A percentile compares a stretch with the other conserved stretches of the same genome.
These are phyloP conservation scores for Carollia perspicillata DNA, from an alignment of 2,113 vertebrate species.

Conservation along the genomic window DNA sequence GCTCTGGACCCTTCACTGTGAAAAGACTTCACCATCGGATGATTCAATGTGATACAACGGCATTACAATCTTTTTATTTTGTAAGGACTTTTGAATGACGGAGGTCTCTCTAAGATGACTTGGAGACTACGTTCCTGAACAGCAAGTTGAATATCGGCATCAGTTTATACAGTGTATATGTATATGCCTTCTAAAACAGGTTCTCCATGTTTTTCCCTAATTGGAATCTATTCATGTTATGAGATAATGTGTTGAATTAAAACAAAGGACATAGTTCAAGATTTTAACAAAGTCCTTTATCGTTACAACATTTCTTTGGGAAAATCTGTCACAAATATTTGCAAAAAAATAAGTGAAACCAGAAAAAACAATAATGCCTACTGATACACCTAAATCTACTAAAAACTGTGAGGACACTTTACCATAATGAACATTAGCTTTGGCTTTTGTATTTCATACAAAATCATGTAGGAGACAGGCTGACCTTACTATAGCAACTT, in stretches of 20 bases:
- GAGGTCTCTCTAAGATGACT: not conserved
- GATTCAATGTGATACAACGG: not conserved
- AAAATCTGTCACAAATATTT: not conserved
- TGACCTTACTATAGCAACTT: not conserved
- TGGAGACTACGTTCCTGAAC: not conserved
- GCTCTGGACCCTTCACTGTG: not conserved
- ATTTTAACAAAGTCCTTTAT: conserved; percentile 1
- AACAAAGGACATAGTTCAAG: not conserved
- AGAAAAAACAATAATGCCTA: not conserved
- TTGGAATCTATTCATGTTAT: not conserved
- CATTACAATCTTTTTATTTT: not conserved
- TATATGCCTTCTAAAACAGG: not conserved
- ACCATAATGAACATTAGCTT: not conserved
- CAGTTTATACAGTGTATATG: not conserved
- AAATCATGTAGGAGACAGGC: not conserved
- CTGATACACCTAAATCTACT: not conserved
- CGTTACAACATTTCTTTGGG: not conserved
- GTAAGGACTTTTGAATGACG: not conserved
- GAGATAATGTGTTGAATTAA: not conserved
- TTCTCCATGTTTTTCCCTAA: not conserved
- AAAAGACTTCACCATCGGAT: not conserved
- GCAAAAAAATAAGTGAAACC: not conserved
- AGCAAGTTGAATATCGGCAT: not conserved
- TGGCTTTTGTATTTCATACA: not conserved
- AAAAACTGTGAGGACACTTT: not conserved